phyloP scores from a whole-genome alignment of 2,888 invertebrate species.

The Melieria picta region DNA sequence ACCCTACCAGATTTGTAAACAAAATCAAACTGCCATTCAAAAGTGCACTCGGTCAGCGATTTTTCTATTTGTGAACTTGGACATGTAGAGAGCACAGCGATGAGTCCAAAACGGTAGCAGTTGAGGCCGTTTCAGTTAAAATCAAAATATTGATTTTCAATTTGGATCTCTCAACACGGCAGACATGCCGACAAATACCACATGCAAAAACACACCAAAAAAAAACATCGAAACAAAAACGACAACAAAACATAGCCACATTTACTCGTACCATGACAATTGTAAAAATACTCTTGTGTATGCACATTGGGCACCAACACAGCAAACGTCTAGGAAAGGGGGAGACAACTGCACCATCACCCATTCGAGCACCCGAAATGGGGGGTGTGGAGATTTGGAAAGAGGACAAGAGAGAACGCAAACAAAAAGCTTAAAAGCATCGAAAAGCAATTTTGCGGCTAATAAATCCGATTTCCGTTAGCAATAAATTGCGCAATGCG shows the following conservation, averaged over 20 bases:
- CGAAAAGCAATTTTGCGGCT: constrained; percentile 63
- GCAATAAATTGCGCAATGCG: constrained; percentile 55
- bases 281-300: no score
- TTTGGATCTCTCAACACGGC: constrained; percentile 8
- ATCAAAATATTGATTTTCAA: constrained; percentile 36
- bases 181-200: not conserved
- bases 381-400: constrained; percentile 3
- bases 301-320: not conserved
- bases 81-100: no score
- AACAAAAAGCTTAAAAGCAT: constrained; percentile 41
- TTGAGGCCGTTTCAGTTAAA: not conserved
- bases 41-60: no score
- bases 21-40: no score
- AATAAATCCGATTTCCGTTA: constrained; percentile 63
- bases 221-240: not conserved
- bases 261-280: not conserved
- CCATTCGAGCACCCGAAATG: no score
- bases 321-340: not conserved
- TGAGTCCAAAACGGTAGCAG: no score
- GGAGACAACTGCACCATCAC: not conserved
- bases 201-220: no score
- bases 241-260: not conserved
- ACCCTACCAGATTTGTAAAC: no score
- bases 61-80: no score
- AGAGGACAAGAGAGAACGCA: not conserved